Conservation (phyloP, 2,113 vertebrate genomes). For the Zosterops borbonicus region DNA sequence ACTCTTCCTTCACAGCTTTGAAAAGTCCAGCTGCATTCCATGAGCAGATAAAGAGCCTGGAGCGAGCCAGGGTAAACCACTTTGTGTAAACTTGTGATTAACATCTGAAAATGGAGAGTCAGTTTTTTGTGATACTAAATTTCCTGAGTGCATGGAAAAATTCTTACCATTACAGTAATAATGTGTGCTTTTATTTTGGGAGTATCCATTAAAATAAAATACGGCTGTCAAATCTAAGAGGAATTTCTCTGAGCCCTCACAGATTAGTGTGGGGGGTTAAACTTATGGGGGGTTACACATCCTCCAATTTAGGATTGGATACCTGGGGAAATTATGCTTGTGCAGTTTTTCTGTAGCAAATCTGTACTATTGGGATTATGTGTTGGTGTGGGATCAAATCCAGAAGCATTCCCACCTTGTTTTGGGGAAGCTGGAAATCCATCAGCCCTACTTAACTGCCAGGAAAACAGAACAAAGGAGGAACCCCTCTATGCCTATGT, state of each 20-base stretch:
- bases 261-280: background rate
- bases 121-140: background rate
- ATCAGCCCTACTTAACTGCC: background rate
- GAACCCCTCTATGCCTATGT: background rate
- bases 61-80: constrained; percentile 90
- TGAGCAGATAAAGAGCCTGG: constrained; percentile 93
- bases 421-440: background rate
- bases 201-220: background rate
- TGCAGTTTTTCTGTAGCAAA: background rate
- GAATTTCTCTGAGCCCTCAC: background rate
- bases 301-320: background rate
- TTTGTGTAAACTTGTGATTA: constrained; percentile 10
- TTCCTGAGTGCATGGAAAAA: background rate
- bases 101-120: background rate
- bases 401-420: background rate
- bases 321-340: background rate
- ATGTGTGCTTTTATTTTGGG: background rate
- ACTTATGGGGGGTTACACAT: accelerated
- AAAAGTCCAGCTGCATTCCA: constrained; percentile 95
- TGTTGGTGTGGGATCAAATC: background rate
- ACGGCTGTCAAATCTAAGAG: background rate
- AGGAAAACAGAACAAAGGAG: background rate
- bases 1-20: constrained; percentile 81
- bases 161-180: background rate
- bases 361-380: background rate